Base-by-base conservation (phyloP, 2,888 invertebrate genomes). In the Chalcis sispes region DNA sequence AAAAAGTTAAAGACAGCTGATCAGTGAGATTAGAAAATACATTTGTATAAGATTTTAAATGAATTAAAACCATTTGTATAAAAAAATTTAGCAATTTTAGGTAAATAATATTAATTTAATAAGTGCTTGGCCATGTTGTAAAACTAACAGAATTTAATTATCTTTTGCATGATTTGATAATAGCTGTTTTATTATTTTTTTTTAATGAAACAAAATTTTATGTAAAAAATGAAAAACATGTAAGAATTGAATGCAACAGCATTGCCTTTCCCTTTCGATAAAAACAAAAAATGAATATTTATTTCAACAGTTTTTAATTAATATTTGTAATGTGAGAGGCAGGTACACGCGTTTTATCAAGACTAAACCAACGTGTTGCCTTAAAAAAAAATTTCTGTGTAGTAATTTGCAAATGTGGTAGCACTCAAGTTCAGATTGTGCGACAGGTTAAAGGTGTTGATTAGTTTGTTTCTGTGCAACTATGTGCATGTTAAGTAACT, bases 321-420 rank as follows among this genome's bases (percentile, higher is more conserved):
- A 62, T 70, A 73, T 65, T 62, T 29, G 50, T 32, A 72, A 50
- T 52, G 48, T 62, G 62, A 66, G 58, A 67, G 59, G 48, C 64
- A 77, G 52, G 56, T 73, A 70, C 65, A 77, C 77, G 62, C 50
- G 67, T 77, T 73, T 75, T 73, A 70, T 78, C 36, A 70, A 75
- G 75, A 78, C 75, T 78, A 78, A 82, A 82, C 81, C 82, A 82
- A 81, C 78, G 80, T 82, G 82, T 81, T 82, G 83, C 82, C 83
- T 83, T 83, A 78, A 79, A 80, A 81, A 77, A 69, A 78, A 46
- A 62, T 79, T 77, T 78, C 71, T 56, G 50, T 62, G 64, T 77
- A 75, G 67, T 72, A 50, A 75, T 72, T 75, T 10, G 70, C 52
- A 74, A 77, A 78, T 64, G 77, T 81, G 75, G 75, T 80, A 78